phyloP scores from a whole-genome alignment of 1,140 invertebrate species.

The Zaprionus kolodkinae region DNA sequence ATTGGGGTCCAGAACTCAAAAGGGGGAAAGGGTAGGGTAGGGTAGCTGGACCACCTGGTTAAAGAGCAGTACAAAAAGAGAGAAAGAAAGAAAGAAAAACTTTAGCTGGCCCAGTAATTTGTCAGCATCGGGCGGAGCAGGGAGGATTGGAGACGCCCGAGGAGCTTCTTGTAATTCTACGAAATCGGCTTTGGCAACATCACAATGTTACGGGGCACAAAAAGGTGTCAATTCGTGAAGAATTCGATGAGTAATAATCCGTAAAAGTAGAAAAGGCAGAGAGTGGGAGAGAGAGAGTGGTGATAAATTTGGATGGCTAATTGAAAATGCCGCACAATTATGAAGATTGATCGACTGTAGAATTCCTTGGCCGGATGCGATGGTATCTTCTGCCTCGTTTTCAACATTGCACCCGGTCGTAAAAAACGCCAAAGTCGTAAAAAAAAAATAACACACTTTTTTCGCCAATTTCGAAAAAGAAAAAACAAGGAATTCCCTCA shows the following conservation, averaged over 20 bases:
- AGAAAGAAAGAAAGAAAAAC: conserved; percentile 34
- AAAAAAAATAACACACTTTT: conserved; percentile 41
- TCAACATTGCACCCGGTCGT: conserved; percentile 11
- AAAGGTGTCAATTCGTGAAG: conserved; percentile 79
- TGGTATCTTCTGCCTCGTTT: conserved; percentile 5
- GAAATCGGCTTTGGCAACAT: conserved; percentile 73
- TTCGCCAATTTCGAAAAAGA: conserved; percentile 42
- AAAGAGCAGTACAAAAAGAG: conserved; percentile 19
- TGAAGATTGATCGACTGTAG: conserved; percentile 59
- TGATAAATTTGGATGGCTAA: conserved; percentile 72
- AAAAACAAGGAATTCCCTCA: conserved; percentile 24
- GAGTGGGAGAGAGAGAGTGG: conserved; percentile 16
- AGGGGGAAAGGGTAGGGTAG: too few relatives aligned
- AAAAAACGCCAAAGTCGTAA: conserved; percentile 52
- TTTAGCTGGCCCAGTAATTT: conserved; percentile 63
- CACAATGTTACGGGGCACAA: conserved; percentile 37
- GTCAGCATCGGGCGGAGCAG: conserved; percentile 53
- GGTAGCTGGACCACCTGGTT: conserved; percentile 43
- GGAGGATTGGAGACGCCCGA: background rate
- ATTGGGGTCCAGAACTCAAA: background rate
- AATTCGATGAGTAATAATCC: conserved; percentile 78
- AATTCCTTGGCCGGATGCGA: background rate
- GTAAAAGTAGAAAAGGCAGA: conserved; percentile 27
- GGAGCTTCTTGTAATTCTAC: conserved; percentile 67
- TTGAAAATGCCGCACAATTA: conserved; percentile 66